These are phyloP conservation scores for Hartigia nigra DNA, from an alignment of 2,888 invertebrate species.

Conservation along the genomic window DNA sequence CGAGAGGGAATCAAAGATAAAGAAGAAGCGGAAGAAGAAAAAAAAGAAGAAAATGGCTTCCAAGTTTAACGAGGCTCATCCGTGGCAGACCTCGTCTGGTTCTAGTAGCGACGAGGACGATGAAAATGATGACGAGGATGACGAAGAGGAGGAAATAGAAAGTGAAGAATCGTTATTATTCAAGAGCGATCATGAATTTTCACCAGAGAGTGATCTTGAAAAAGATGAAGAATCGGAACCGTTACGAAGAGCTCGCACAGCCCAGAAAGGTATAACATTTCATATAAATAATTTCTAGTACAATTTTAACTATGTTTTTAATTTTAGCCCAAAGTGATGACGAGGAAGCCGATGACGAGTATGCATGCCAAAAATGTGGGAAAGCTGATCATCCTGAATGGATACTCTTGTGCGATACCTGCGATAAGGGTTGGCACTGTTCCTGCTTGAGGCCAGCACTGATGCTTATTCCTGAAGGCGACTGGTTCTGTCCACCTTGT, in stretches of 20 bases:
- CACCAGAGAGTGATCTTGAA: constrained; percentile 87
- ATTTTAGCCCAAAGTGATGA: constrained; percentile 53
- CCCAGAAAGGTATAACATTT: constrained; percentile 74
- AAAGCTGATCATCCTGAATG: constrained; percentile 96
- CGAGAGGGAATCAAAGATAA: constrained; percentile 59
- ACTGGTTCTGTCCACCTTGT: constrained; percentile 98
- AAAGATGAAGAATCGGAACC: constrained; percentile 80
- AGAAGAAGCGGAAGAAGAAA: constrained; percentile 64
- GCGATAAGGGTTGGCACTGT: constrained; percentile 98
- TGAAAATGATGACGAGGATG: constrained; percentile 66
- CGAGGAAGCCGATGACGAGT: constrained; percentile 70
- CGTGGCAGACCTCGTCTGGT: constrained; percentile 73
- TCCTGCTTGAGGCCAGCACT: constrained; percentile 93
- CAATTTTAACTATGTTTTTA: constrained; percentile 7
- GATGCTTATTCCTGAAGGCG: constrained; percentile 94
- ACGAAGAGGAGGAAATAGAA: constrained; percentile 65
- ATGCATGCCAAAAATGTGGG: constrained; percentile 89
- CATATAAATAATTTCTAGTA: constrained; percentile 6
- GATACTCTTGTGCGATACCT: constrained; percentile 95
- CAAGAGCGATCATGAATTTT: constrained; percentile 93
- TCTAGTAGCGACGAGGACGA: constrained; percentile 65
- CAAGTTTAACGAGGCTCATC: constrained; percentile 68
- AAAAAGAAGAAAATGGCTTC: constrained; percentile 59
- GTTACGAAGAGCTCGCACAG: constrained; percentile 84
- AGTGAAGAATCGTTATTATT: constrained; percentile 67